These are phyloP conservation scores for Crotophaga sulcirostris DNA, from an alignment of 2,113 vertebrate genomes.

Conservation along the genomic window DNA sequence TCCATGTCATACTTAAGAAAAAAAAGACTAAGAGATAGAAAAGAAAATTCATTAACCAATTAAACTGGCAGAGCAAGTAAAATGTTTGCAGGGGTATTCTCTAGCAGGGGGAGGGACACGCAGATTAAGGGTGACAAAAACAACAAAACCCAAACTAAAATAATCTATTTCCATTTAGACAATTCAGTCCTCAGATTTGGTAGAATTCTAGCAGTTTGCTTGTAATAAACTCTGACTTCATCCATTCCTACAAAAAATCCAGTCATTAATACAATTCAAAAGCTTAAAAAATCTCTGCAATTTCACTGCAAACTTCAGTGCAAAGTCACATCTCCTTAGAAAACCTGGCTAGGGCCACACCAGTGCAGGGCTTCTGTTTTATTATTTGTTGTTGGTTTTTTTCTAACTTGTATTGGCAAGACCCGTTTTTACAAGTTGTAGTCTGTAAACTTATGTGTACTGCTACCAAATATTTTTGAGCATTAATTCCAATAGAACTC, in stretches of 20 bases:
- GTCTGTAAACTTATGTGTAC: background rate
- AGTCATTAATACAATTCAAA: background rate
- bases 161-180: background rate
- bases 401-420: background rate
- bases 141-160: background rate
- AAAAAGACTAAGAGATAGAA: background rate
- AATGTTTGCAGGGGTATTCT: background rate
- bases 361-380: background rate
- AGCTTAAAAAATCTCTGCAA: background rate
- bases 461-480: background rate
- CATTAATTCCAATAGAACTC: background rate
- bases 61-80: background rate
- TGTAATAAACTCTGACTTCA: background rate
- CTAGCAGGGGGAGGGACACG: no score
- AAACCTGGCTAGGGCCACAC: background rate
- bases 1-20: background rate
- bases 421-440: background rate
- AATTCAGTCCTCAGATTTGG: background rate
- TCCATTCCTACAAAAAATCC: background rate
- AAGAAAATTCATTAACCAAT: background rate
- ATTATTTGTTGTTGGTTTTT: background rate
- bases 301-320: background rate
- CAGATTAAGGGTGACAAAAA: background rate
- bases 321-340: background rate
- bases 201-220: background rate